Evolutionary conservation across 2,888 invertebrate species (phyloP), one percentile per base, ranked within the genome.

Genomic region (Drosophila mulleri): DNA sequence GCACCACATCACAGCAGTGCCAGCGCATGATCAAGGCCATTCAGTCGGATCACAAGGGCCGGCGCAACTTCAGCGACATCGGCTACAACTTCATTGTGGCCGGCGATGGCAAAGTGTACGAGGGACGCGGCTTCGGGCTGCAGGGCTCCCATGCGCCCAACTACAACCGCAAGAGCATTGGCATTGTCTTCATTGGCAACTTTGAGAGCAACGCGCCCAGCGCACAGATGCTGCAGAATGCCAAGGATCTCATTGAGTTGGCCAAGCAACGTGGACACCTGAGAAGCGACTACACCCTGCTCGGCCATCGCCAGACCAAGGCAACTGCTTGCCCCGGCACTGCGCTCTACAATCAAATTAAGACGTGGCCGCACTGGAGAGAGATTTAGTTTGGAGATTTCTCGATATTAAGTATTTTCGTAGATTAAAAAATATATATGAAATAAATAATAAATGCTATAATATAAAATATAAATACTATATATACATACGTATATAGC

Each of bases 51-150:
- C 96, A 96, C 87, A 95, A 94, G 84, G 93, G 94, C 41, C 91
- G 93, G 47, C 92, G 93, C 35, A 93, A 92, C 0, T 96, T 96
- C 94, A 95, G 94, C 52, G 96, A 96, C 83, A 95, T 96, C 82
- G 96, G 96, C 2, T 94, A 91, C 86, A 96, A 95, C 88, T 97
- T 96, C 90, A 95, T 95, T 42, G 94, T 96, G n/a, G 96, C 96
- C 12, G 95, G 96, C 6, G 96, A 96, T 81, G 96, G 96, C 0
- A 93, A 94, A 1, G 95, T 94, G 0, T 96, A 96, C 91, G 95
- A 95, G 82, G 96, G 96, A 0, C 94, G 96, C 4, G 96, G 96
- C 0, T 97, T 96, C 95, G 93, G 94, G 9, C 88, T 92, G 7
- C 93, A 95, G 3, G 96, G 96, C 0, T 96, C 96, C 0, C 97